phyloP scores from a whole-genome alignment of 2,113 vertebrate genomes.

The Melierax canorus region DNA sequence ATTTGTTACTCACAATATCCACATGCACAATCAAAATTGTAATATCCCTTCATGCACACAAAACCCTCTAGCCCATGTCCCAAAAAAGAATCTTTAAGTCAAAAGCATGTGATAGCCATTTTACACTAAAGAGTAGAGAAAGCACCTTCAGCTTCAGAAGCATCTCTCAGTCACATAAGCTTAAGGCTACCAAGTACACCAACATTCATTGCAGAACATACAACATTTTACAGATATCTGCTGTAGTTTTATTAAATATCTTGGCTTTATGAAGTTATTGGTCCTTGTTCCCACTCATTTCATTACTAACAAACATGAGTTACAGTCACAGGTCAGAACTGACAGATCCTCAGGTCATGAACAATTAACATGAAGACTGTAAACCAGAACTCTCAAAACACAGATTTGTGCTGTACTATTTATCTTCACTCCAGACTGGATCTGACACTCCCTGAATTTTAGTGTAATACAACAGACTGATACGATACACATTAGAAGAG shows the following conservation, averaged over 20 bases:
- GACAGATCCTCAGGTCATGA: background rate
- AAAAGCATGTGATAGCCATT: background rate
- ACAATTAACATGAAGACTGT: background rate
- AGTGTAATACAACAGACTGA: background rate
- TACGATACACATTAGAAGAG: background rate
- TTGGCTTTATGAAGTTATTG: background rate
- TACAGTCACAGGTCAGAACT: background rate
- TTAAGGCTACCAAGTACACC: background rate
- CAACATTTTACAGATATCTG: background rate
- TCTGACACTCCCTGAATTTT: background rate
- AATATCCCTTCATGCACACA: background rate
- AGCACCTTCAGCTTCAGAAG: background rate
- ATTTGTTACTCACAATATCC: background rate
- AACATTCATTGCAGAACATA: background rate
- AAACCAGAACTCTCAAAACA: background rate
- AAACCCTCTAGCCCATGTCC: background rate
- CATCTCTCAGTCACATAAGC: background rate
- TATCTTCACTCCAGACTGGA: background rate
- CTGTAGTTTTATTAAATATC: background rate
- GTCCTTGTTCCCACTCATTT: background rate
- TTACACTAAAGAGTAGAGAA: background rate
- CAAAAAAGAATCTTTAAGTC: background rate
- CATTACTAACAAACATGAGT: background rate
- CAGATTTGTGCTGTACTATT: background rate
- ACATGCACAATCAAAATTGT: background rate